Percentiles rank a stretch among this genome's conserved stretches.
Conservation (phyloP, 2,888 invertebrate genomes). For the Druceiella hillmani region DNA sequence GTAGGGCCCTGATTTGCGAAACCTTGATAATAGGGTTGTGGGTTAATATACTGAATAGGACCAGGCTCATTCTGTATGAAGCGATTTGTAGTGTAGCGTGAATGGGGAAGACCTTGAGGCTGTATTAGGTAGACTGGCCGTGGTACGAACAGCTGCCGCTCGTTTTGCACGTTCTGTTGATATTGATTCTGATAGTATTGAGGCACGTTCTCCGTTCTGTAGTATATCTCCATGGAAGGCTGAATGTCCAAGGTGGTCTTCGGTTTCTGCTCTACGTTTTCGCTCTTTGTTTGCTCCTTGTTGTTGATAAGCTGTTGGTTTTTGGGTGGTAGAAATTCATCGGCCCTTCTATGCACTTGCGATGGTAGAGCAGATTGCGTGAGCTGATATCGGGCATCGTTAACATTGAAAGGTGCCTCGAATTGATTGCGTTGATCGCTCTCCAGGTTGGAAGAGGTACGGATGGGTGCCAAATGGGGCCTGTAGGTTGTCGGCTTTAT, state of each 20-base stretch:
- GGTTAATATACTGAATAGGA: too few species aligned
- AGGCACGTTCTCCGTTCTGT: constrained; percentile 10
- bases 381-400: constrained; percentile 27
- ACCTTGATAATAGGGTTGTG: constrained; percentile 5
- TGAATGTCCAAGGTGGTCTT: constrained; percentile 19
- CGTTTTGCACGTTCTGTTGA: constrained; percentile 26
- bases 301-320: constrained; percentile 29
- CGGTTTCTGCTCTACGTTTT: constrained; percentile 12
- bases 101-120: constrained; percentile 12
- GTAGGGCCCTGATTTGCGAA: constrained; percentile 21
- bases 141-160: constrained; percentile 28
- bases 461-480: constrained; percentile 27
- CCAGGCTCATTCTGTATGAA: too few species aligned
- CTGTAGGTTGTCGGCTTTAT: constrained; percentile 41
- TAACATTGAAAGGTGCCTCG: constrained; percentile 21
- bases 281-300: constrained; percentile 7
- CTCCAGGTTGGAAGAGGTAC: constrained; percentile 32
- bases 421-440: constrained; percentile 7
- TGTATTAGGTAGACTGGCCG: constrained; percentile 23
- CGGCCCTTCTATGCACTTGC: constrained; percentile 37
- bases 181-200: constrained; percentile 8
- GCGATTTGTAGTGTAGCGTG: too few species aligned
- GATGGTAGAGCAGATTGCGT: constrained; percentile 31
- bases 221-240: constrained; percentile 28
- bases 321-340: constrained; percentile 29